These are phyloP conservation scores for Drosophila mauritiana DNA, from an alignment of 1,140 invertebrate species.

Conservation along the genomic window DNA sequence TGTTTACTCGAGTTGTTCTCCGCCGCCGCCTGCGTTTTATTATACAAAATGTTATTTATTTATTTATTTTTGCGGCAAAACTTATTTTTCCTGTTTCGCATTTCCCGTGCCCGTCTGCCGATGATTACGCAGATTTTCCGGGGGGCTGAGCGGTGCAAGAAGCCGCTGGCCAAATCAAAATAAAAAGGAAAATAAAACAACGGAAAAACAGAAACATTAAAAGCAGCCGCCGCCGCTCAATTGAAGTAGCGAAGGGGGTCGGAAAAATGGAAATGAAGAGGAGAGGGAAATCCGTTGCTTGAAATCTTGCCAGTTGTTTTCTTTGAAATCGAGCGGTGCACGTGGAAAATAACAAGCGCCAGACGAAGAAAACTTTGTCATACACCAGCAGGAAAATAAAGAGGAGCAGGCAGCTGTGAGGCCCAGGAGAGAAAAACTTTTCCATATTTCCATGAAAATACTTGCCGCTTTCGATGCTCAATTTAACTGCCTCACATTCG, in stretches of 20 bases:
- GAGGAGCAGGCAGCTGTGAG: neutral
- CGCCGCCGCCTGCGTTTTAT: conserved; percentile 40
- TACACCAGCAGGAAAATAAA: conserved; percentile 4
- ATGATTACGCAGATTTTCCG: conserved; percentile 59
- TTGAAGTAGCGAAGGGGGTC: conserved; percentile 32
- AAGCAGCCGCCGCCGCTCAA: conserved; percentile 56
- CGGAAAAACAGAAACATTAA: conserved; percentile 68
- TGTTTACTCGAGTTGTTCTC: conserved; percentile 41
- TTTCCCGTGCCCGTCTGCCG: conserved; percentile 1
- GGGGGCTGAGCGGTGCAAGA: conserved; percentile 1
- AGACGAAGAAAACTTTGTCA: conserved; percentile 41
- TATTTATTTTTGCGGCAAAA: conserved; percentile 73
- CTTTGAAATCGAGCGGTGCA: conserved; percentile 42
- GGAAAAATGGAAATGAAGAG: conserved; percentile 1
- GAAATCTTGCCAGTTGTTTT: conserved; percentile 45
- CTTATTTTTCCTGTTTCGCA: conserved; percentile 49
- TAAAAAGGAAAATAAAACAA: conserved; percentile 47
- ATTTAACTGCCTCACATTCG: conserved; percentile 44
- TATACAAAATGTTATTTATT: conserved; percentile 66
- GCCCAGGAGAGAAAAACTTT: conserved; percentile 14
- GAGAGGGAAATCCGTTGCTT: conserved; percentile 12
- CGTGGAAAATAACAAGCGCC: conserved; percentile 34
- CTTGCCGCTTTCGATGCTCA: conserved; percentile 20
- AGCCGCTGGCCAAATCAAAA: conserved; percentile 40
- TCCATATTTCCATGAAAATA: conserved; percentile 28